A percentile compares a stretch with the other conserved stretches of the same genome.
Conservation (phyloP, 2,797 vertebrate species). For the Benthosema pterotum region DNA sequence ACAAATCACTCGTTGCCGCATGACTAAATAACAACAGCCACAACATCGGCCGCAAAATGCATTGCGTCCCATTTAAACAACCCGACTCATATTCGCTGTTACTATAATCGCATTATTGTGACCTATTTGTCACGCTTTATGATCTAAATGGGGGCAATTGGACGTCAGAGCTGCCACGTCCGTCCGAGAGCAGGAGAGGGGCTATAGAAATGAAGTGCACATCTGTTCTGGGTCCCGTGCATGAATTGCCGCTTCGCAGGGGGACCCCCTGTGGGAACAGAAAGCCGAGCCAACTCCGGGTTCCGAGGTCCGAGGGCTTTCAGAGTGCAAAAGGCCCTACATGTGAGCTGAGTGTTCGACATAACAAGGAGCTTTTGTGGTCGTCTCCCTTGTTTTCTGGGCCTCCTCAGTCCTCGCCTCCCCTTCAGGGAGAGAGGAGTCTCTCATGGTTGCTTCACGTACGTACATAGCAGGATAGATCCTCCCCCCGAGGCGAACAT, state of each 20-base stretch:
- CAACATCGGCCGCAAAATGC: background rate
- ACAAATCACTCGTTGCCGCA: too few species aligned
- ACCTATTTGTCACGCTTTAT: conserved; percentile 38
- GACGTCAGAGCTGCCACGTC: conserved; percentile 4
- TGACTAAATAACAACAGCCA: background rate
- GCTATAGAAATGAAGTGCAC: conserved; percentile 20
- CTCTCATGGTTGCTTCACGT: conserved; percentile 2
- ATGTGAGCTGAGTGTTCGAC: conserved; percentile 35
- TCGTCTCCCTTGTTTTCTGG: conserved; percentile 41
- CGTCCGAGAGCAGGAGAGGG: conserved; percentile 11
- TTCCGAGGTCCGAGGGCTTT: conserved; percentile 30
- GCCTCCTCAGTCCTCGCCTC: conserved; percentile 10
- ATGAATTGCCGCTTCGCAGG: conserved; percentile 27
- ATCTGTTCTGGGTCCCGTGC: conserved; percentile 19
- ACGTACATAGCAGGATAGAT: conserved; percentile 30
- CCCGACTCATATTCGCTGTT: background rate
- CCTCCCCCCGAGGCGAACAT: conserved; percentile 35
- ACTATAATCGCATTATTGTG: conserved; percentile 33
- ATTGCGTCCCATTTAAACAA: background rate
- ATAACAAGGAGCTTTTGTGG: conserved; percentile 60
- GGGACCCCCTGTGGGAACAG: conserved; percentile 18
- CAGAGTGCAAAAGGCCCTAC: conserved; percentile 34
- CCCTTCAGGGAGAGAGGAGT: background rate
- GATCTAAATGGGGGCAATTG: conserved; percentile 16
- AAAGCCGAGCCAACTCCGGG: conserved; percentile 34